Conservation (phyloP, 92 coral and sea anemone genomes). For the Actinernus sp. region DNA sequence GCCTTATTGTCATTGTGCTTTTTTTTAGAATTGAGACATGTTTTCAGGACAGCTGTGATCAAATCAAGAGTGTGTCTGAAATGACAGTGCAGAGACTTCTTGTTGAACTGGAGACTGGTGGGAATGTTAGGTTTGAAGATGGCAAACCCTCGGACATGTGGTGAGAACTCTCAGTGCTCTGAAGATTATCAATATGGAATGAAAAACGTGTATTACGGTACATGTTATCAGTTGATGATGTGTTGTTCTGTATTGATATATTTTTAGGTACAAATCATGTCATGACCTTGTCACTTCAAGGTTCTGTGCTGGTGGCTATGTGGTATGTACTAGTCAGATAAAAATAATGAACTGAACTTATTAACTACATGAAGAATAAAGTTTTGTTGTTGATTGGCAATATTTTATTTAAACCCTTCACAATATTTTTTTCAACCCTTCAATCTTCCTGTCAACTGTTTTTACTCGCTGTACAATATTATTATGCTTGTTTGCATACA, state of each 20-base stretch:
- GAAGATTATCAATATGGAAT: background rate
- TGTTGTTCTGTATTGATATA: background rate
- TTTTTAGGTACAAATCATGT: constrained; percentile 88
- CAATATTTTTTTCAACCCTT: no score
- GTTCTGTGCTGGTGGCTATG: constrained; percentile 92
- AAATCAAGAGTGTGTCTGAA: constrained; percentile 80
- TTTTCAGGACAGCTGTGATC: constrained; percentile 86
- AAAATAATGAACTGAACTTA: background rate
- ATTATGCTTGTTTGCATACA: no score
- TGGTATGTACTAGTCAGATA: constrained; percentile 48
- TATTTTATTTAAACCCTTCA: no score
- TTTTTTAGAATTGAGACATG: constrained; percentile 75
- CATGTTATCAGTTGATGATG: background rate
- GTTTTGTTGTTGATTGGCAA: no score
- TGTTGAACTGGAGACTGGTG: constrained; percentile 93
- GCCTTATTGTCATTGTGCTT: no score
- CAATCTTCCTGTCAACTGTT: no score
- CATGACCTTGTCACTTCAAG: constrained; percentile 92
- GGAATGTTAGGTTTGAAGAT: constrained; percentile 98
- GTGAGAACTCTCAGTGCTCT: constrained; percentile 21
- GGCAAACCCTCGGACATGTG: constrained; percentile 86
- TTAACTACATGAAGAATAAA: no score
- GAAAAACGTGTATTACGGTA: background rate
- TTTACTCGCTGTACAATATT: no score
- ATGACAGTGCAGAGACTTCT: constrained; percentile 87